These are phyloP conservation scores for Antheraea pernyi DNA, from an alignment of 1,140 invertebrate species.

Conservation along the genomic window DNA sequence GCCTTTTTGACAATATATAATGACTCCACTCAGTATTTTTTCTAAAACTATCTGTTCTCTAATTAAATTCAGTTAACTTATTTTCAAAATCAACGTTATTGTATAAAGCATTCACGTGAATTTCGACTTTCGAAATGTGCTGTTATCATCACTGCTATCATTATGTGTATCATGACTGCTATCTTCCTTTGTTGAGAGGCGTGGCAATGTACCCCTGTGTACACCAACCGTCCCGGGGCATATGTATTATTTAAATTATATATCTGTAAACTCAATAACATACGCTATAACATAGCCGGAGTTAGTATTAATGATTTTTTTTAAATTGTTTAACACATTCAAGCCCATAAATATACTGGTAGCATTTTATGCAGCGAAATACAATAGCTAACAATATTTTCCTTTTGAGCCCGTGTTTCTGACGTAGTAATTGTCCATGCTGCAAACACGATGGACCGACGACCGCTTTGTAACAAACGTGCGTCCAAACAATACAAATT, in stretches of 20 bases:
- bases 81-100: slow-evolving; percentile 18
- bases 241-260: slow-evolving; percentile 26
- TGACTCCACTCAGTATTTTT: neutral
- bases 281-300: slow-evolving; percentile 8
- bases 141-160: too few species aligned
- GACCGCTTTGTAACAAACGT: neutral
- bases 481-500: neutral
- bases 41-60: slow-evolving; percentile 17
- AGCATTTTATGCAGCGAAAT: slow-evolving; percentile 4
- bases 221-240: slow-evolving; percentile 60
- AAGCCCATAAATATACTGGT: slow-evolving; percentile 11
- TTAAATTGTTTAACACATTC: slow-evolving; percentile 6
- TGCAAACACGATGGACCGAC: slow-evolving; percentile 5
- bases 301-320: neutral
- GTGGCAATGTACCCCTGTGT: slow-evolving; percentile 60
- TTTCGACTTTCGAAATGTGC: slow-evolving; percentile 7
- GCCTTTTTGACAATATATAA: slow-evolving; percentile 14
- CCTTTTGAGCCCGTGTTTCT: slow-evolving; percentile 1
- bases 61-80: slow-evolving; percentile 12
- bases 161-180: slow-evolving; percentile 17
- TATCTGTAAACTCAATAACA: slow-evolving; percentile 5
- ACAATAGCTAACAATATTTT: slow-evolving; percentile 10
- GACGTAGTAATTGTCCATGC: neutral
- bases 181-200: slow-evolving; percentile 34
- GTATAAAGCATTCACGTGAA: slow-evolving; percentile 17